phyloP scores from a whole-genome alignment of 2,113 vertebrate species.

The Macaca nemestrina region DNA sequence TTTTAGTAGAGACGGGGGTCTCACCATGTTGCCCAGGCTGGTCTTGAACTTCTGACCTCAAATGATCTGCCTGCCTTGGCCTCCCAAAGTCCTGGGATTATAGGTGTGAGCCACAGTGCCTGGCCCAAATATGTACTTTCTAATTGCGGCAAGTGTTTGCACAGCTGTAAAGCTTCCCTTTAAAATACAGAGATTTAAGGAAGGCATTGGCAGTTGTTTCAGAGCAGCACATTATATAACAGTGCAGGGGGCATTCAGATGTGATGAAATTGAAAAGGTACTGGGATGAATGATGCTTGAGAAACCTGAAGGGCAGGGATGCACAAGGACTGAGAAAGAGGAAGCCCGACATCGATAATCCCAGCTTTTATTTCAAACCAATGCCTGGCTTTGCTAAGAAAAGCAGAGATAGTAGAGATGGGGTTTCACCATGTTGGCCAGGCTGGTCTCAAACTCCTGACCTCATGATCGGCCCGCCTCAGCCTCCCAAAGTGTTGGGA shows the following conservation, averaged over 20 bases:
- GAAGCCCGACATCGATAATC: accelerated
- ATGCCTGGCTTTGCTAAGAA: background rate
- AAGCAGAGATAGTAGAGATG: background rate
- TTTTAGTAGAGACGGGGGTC: background rate
- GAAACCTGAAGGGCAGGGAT: accelerated
- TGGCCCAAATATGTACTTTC: background rate
- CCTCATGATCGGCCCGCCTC: no score
- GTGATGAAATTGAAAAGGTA: background rate
- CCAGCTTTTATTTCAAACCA: background rate
- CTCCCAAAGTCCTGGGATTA: background rate
- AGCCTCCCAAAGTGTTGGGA: no score
- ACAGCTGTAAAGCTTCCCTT: background rate
- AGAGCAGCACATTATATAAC: background rate
- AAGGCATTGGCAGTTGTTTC: background rate
- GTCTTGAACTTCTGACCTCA: background rate
- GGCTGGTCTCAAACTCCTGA: no score
- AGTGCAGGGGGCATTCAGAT: no score
- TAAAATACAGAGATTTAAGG: background rate
- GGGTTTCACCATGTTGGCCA: no score
- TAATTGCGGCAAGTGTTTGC: background rate
- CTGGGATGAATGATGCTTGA: no score
- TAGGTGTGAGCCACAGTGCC: background rate
- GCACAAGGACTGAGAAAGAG: background rate
- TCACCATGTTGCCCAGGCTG: background rate
- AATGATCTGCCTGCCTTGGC: background rate